phyloP scores from a whole-genome alignment of 2,888 invertebrate genomes.

The Diarsia rubi region DNA sequence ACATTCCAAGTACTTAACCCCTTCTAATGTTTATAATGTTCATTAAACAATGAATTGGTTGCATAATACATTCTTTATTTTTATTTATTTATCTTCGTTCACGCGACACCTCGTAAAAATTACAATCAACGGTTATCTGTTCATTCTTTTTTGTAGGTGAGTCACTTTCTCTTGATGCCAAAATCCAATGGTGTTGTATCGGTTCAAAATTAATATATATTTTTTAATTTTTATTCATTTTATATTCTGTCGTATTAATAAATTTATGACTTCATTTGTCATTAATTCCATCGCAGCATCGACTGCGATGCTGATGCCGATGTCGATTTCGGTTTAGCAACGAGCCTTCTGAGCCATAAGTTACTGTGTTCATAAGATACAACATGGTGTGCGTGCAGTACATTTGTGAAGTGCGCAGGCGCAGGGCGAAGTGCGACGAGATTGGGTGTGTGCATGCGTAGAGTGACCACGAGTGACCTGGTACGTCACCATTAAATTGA shows the following conservation, averaged over 20 bases:
- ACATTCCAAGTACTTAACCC: neutral
- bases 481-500: neutral
- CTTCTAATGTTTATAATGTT: neutral
- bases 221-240: neutral
- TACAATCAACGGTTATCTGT: too few relatives aligned
- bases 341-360: slow-evolving; percentile 11
- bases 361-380: slow-evolving; percentile 22
- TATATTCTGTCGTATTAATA: neutral
- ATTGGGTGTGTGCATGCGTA: slow-evolving; percentile 54
- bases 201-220: neutral
- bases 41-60: neutral
- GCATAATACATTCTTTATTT: too few relatives aligned
- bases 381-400: slow-evolving; percentile 67
- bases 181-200: too few relatives aligned
- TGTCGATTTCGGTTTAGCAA: neutral
- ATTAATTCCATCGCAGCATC: too few relatives aligned
- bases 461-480: slow-evolving; percentile 57
- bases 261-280: too few relatives aligned
- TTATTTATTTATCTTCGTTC: too few relatives aligned
- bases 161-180: too few relatives aligned
- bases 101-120: too few relatives aligned
- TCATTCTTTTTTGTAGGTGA: too few relatives aligned
- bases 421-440: slow-evolving; percentile 59
- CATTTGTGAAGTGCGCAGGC: slow-evolving; percentile 68
- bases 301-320: too few relatives aligned